Conservation (phyloP, 2,113 vertebrate genomes). For the Echinops telfairi region DNA sequence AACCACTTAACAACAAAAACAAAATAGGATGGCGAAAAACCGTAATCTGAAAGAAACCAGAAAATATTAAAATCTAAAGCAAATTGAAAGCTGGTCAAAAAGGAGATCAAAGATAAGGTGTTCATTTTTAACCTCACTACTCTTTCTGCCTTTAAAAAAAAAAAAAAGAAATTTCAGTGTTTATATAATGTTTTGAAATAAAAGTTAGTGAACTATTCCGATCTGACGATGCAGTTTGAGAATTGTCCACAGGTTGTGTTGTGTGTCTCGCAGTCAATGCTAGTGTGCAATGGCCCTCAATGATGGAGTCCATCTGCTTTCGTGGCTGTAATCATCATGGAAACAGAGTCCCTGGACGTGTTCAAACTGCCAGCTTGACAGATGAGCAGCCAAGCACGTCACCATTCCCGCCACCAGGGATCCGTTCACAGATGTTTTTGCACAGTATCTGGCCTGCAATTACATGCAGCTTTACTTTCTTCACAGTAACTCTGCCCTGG, state of each 20-base stretch:
- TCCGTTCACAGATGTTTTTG: not conserved
- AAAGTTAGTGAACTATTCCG: not conserved
- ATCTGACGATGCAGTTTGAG: not conserved
- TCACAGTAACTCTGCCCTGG: not conserved
- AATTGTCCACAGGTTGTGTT: not conserved
- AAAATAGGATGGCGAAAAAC: no score
- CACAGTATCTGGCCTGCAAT: not conserved
- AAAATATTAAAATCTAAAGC: no score
- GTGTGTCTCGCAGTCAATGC: not conserved
- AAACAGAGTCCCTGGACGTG: not conserved
- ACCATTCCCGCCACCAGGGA: not conserved
- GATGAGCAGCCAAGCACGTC: not conserved
- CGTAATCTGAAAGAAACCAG: no score
- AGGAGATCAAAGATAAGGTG: no score
- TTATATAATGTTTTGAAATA: not conserved
- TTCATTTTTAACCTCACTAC: no score
- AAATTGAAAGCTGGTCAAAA: no score
- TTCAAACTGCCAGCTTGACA: not conserved
- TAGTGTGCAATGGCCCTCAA: not conserved
- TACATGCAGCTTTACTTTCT: not conserved
- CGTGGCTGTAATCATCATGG: not conserved
- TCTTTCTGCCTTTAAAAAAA: no score
- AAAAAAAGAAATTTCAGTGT: no score
- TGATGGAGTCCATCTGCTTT: not conserved
- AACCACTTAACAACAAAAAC: no score